phyloP scores from a whole-genome alignment of 2,113 vertebrate species.

The Alethe castanea region DNA sequence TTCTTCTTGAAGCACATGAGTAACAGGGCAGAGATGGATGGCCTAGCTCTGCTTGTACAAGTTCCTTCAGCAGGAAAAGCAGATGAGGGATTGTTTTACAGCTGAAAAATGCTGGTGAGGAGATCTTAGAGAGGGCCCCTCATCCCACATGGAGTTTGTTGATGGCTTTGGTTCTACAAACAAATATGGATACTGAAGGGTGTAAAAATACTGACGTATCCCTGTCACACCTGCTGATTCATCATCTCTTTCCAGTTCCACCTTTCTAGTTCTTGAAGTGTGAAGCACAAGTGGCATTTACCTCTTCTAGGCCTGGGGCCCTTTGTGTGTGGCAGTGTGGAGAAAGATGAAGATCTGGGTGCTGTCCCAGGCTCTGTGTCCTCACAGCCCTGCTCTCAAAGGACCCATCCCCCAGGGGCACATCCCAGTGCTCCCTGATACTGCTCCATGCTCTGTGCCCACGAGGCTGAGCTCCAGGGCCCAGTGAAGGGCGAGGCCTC shows the following conservation, averaged over 20 bases:
- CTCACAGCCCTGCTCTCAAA: background rate
- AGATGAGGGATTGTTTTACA: background rate
- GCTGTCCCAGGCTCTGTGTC: background rate
- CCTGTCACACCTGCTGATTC: background rate
- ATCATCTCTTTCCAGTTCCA: background rate
- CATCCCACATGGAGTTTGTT: accelerated
- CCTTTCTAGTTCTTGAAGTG: background rate
- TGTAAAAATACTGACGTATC: background rate
- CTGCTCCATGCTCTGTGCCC: background rate
- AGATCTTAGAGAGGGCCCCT: background rate
- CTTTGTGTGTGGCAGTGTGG: background rate
- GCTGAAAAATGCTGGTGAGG: background rate
- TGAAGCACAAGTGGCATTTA: background rate
- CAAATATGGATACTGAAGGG: background rate
- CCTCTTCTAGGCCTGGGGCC: background rate
- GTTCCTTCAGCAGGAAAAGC: background rate
- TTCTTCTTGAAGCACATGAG: background rate
- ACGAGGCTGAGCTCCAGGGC: background rate
- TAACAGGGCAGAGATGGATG: background rate
- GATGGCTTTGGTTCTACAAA: background rate
- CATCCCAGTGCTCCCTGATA: background rate
- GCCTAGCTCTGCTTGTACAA: background rate
- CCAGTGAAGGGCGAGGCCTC: background rate
- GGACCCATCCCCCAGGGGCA: background rate
- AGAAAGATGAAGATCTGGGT: background rate